Evolutionary conservation across 2,113 vertebrate species (phyloP).

Genomic region (Anolis sagrei): DNA sequence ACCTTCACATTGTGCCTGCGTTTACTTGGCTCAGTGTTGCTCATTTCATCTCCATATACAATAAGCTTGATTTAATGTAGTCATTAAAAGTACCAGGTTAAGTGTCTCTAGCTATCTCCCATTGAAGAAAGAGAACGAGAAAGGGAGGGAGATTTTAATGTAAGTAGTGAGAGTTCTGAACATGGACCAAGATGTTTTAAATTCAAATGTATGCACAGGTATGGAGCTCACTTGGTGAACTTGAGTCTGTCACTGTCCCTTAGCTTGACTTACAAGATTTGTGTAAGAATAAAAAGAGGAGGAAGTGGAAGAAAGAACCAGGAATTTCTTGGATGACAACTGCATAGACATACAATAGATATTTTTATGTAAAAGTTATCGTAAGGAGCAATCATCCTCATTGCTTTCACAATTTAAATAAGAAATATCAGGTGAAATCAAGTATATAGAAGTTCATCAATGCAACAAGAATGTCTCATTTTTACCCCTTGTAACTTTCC

Average conservation of each 20-base stretch:
- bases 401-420: background rate
- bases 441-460: background rate
- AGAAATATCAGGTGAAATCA: background rate
- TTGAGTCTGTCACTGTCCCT: background rate
- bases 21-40: slow-evolving; percentile 60
- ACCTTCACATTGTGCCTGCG: slow-evolving; percentile 42
- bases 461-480: background rate
- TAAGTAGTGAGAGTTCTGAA: background rate
- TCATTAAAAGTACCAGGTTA: slow-evolving; percentile 21
- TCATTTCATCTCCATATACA: slow-evolving; percentile 19
- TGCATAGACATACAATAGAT: background rate
- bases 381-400: too few species aligned
- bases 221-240: background rate
- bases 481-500: background rate
- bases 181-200: background rate
- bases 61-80: slow-evolving; percentile 31
- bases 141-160: background rate
- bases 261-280: too few species aligned
- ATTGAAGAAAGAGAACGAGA: background rate
- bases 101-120: background rate
- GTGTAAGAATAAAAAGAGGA: background rate
- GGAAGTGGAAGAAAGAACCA: background rate
- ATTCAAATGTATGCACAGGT: background rate
- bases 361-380: too few species aligned
- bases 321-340: background rate